Base-by-base conservation (phyloP, 1,140 invertebrate genomes). In the Brachionus manjavacas region DNA sequence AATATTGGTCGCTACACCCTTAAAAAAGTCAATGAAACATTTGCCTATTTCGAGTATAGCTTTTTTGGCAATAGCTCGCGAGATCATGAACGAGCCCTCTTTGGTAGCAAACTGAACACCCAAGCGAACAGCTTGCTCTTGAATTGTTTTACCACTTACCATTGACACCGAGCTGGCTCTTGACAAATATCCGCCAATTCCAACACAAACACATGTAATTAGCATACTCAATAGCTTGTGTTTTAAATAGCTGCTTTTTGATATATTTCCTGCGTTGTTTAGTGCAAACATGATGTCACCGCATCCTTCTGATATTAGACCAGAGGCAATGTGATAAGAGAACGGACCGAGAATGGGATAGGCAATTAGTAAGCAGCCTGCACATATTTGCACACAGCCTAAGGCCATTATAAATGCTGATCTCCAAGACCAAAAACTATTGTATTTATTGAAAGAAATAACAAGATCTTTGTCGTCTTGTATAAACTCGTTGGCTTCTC, bases 401-500 rank as follows among this genome's bases (percentile, higher is more conserved):
- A 68, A 31, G 3, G 31, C 31, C 64, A 35, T 68, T 68, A 68
- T n/a, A 31, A 68, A 11, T 31, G 11, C 25, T 68, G 64, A 14
- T 12, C 25, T 68, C 64, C 25, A 68, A 68, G 25, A 31, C 64
- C 64, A 68, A 68, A 25, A 25, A 68, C 64, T 68, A 31, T 28
- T 68, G 64, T 68, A 68, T 35, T 68, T 68, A n/a, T 28, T 68
- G 4, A 68, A 68, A 68, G 64, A 31, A 31, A 68, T 25, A 68
- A 68, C 23, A 28, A 68, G 25, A 68, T 68, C 64, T 35, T 68
- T 68, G 9, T 68, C 25, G 25, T 68, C 64, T 68, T 68, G 64
- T 31, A 68, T 68, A n/a, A 68, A 68, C 31, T 68, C 64, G 4
- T 68, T 68, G 64, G 64, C 64, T 68, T 68, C 64, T 68, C 64